Conservation (phyloP, 2,113 vertebrate genomes). For the Oriolus oriolus region DNA sequence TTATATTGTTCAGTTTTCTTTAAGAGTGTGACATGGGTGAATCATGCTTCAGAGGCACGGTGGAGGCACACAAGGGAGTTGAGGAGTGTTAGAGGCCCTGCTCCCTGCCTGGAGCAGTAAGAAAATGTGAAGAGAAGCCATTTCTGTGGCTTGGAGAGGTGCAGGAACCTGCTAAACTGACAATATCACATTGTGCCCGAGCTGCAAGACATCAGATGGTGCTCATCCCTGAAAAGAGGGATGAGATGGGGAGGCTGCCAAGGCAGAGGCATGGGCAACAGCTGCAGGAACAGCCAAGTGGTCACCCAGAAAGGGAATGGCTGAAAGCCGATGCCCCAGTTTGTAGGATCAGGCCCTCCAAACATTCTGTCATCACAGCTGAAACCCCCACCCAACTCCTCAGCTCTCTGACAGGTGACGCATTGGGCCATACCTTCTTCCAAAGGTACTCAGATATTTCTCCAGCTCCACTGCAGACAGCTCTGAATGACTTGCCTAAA, state of each 20-base stretch:
- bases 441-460: neutral
- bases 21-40: neutral
- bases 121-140: neutral
- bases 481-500: neutral
- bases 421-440: neutral
- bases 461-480: neutral
- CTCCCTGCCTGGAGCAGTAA: no score
- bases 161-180: neutral
- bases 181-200: neutral
- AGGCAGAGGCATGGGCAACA: neutral
- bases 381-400: neutral
- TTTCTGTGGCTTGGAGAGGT: neutral
- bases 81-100: neutral
- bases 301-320: neutral
- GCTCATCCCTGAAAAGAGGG: neutral
- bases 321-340: neutral
- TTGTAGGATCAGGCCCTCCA: neutral
- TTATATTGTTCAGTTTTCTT: neutral
- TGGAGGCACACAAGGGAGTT: neutral
- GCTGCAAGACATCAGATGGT: neutral
- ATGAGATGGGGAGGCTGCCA: rapidly evolving
- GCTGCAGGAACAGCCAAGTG: neutral
- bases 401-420: neutral
- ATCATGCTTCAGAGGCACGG: neutral
- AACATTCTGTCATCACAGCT: neutral